A percentile compares a stretch with the other conserved stretches of the same genome.
These are phyloP conservation scores for Chaenocephalus aceratus DNA, from an alignment of 2,113 vertebrate genomes.

Conservation along the genomic window DNA sequence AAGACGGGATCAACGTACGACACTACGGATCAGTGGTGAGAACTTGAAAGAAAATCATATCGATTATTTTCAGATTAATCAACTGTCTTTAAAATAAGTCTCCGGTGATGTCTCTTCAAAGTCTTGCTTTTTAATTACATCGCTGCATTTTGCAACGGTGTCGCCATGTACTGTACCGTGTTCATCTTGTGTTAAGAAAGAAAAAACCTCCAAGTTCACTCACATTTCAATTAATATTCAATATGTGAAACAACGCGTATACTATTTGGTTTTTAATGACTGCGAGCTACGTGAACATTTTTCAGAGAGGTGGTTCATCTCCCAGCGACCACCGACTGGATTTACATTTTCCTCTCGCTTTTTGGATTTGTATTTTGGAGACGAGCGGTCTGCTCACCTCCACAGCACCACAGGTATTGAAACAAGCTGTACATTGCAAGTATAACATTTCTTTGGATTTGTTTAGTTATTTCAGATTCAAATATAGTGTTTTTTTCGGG, in stretches of 20 bases:
- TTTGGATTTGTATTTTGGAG: background rate
- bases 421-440: too few species aligned
- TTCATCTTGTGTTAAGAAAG: too few species aligned
- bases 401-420: slow-evolving; percentile 4
- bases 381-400: background rate
- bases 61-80: too few species aligned
- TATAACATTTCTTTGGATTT: background rate
- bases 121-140: too few species aligned
- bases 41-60: background rate
- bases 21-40: slow-evolving; percentile 50
- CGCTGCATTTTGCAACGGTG: too few species aligned
- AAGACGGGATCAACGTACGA: slow-evolving; percentile 47
- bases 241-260: background rate
- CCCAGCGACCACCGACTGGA: background rate
- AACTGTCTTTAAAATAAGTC: too few species aligned
- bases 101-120: too few species aligned
- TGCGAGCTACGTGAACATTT: too few species aligned
- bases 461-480: background rate
- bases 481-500: too few species aligned
- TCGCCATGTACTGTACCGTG: too few species aligned
- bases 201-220: background rate
- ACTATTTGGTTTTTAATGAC: background rate
- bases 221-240: background rate
- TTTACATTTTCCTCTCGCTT: background rate
- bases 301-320: background rate